Base-by-base conservation (phyloP, 2,797 vertebrate species). In the Acipenser transmontanus region DNA sequence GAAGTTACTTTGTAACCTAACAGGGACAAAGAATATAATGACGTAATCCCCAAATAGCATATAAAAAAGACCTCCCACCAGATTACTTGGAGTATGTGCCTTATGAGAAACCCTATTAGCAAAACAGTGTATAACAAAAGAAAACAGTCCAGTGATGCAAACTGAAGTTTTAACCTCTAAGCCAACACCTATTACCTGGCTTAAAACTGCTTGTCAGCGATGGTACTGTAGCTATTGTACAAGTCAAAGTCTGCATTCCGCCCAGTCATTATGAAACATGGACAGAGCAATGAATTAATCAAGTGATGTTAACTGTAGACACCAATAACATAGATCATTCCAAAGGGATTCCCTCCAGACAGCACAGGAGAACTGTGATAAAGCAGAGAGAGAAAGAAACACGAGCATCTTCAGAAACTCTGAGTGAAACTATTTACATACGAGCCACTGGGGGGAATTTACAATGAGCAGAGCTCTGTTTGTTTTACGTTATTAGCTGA, bases 121-220 rank as follows among this genome's bases (percentile, higher is more conserved):
- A 62, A 49, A 71, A 73, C 72, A 72, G 73, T 66, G 64, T 52
- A 7, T 20, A 70, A 66, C 68, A 74, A 71, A 74, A 69, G 34
- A 64, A 70, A 56, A 64, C 69, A 62, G 69, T 70, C 57, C 67
- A 2, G 61, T 74, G 63, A 75, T 73, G 68, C 68, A 72, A 71
- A 66, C 34, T 34, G 34, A 34, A 34, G 34, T 72, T 63, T 63
- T 60, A 71, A 69, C 63, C 68, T 64, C 12, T 65, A 60, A 71
- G 56, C 54, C 14, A 14, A 20, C 6, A 34, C 34, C 9, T 66
- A 57, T 64, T 72, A 61, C 54, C 47, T 50, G 48, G 63, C 64
- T 60, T 65, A 71, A 71, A 66, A 71, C 68, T 63, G 14, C 50
- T 68, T 69, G 63, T 66, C 61, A 71, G 65, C 57, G n/a, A 67